Percentiles rank a stretch among this genome's conserved stretches.
phyloP scores from a whole-genome alignment of 2,888 invertebrate species.

The Cyclophora albipunctata region DNA sequence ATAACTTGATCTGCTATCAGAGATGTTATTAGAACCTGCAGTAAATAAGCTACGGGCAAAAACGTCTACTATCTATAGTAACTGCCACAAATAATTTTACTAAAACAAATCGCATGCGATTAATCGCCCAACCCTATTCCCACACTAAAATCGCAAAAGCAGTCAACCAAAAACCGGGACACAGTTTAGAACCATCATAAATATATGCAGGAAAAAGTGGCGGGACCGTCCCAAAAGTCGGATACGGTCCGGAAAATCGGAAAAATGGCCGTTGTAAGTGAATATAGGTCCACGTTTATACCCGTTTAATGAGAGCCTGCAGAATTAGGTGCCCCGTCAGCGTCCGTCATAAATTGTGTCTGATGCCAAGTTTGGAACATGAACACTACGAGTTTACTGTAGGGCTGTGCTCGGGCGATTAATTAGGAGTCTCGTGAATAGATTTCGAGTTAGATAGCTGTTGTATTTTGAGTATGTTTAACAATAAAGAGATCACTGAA shows the following conservation, averaged over 20 bases:
- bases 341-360: constrained; percentile 68
- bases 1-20: no score
- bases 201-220: constrained; percentile 14
- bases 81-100: no score
- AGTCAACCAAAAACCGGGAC: background rate
- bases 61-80: no score
- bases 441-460: background rate
- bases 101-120: no score
- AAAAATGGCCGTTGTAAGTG: constrained; percentile 57
- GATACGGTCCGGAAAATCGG: constrained; percentile 20
- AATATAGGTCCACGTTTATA: constrained; percentile 57
- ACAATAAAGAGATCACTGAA: no score
- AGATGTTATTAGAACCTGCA: no score
- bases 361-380: constrained; percentile 30
- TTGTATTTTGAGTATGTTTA: no score
- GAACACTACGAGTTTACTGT: constrained; percentile 2
- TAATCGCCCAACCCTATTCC: no score
- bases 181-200: background rate
- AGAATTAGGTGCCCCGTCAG: constrained; percentile 59
- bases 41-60: no score
- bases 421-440: background rate
- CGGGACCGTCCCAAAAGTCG: constrained; percentile 20
- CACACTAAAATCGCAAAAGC: no score
- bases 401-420: constrained; percentile 5
- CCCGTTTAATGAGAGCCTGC: constrained; percentile 60